Base-by-base conservation (phyloP, 2,797 vertebrate genomes). In the Tragelaphus oryx region DNA sequence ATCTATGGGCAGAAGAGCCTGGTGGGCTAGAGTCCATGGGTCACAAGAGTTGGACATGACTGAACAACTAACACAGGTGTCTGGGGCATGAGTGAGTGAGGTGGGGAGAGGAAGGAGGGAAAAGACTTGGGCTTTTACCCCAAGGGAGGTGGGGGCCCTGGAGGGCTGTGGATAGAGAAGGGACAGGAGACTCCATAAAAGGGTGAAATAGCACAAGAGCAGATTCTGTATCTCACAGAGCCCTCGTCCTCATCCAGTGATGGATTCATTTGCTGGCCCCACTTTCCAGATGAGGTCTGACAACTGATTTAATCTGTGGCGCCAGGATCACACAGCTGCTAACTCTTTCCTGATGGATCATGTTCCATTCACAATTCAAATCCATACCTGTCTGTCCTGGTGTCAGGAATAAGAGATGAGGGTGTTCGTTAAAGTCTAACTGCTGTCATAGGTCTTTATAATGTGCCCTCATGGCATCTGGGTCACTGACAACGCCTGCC, bases 161-260 rank as follows among this genome's bases (percentile, higher is more conserved):
- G 54, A 26, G 78, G 60, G 37, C 78, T 71, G 48, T 90, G 88
- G 62, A 28, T 18, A 26, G 20, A 71, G 50, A 22, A 33, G 28
- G 44, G 4, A 28, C 37, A 55, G 75, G 18, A 28, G 44, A 33
- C 48, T 33, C 76, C 18, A 54, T 2, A 11, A 5, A 22, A 78
- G 46, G 75, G 8, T 46, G 46, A 11, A n/a, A 12, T 22, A 12
- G 46, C 46, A 20, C 28, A n/a, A 55, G 30, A 16, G 22, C 48
- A 71, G 22, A 28, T n/a, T 84, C 50, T 1, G 6, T 1, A 6
- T 78, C 68, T 89, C 46, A 18, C 4, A n/a, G 33, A 74, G 33
- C 30, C 22, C 9, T 37, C 22, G 1, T 6, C 7, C 4, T 59
- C 33, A 17, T 14, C 13, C 13, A 3, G 65, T 1, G 4, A 9